Conservation (phyloP, 2,797 vertebrate genomes). For the Halcyon smyrnensis region DNA sequence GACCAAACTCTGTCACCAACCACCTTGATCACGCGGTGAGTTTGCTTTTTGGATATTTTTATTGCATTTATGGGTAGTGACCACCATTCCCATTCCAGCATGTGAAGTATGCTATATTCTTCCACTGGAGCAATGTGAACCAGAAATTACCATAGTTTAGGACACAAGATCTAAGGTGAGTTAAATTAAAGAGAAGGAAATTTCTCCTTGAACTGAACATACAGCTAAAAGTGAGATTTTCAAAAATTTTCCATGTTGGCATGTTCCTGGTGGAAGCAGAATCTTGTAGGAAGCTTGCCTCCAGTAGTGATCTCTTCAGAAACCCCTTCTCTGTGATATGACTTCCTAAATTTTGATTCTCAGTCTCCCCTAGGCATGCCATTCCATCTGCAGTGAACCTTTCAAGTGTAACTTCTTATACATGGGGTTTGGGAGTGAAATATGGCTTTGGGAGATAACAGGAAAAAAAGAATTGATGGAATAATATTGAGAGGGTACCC, state of each 20-base stretch:
- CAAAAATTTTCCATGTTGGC: not conserved
- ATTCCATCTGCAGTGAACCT: not conserved
- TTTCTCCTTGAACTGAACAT: not conserved
- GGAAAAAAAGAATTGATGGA: not conserved
- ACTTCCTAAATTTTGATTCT: not conserved
- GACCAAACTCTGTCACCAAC: slow-evolving; percentile 58
- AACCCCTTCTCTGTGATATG: not conserved
- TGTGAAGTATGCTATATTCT: not conserved
- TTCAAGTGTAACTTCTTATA: slow-evolving; percentile 7
- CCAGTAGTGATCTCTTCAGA: not conserved
- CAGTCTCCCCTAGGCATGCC: not conserved
- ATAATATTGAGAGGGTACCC: not conserved
- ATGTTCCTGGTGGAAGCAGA: not conserved
- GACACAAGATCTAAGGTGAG: not conserved
- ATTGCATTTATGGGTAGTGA: not conserved
- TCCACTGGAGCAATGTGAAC: not conserved
- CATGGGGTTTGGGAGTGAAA: not conserved
- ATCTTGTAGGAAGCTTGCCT: not conserved
- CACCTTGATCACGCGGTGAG: slow-evolving; percentile 76
- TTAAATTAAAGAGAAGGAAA: not conserved
- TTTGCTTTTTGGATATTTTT: not conserved
- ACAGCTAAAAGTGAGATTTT: not conserved
- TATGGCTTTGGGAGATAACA: slow-evolving; percentile 23
- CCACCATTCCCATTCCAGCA: not conserved
- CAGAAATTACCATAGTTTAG: not conserved